These are phyloP conservation scores for Plestiodon gilberti DNA, from an alignment of 2,113 vertebrate genomes.

Conservation along the genomic window DNA sequence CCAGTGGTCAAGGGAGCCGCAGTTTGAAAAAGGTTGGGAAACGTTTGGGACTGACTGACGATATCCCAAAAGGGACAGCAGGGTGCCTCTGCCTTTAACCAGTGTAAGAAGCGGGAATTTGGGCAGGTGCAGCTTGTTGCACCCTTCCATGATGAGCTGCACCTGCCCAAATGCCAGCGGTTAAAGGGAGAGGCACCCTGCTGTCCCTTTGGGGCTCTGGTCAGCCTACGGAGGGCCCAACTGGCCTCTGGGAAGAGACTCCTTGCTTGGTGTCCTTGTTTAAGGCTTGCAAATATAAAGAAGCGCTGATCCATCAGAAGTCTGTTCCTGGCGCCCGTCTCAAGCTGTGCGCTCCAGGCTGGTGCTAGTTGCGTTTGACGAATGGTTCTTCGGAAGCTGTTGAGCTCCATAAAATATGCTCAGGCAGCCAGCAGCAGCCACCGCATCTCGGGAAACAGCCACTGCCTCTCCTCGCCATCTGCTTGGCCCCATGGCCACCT, in stretches of 20 bases:
- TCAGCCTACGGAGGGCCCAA: background rate
- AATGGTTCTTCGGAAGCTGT: constrained; percentile 25
- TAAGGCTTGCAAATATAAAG: background rate
- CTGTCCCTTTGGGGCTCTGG: no score
- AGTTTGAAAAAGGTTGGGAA: no score
- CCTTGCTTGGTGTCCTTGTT: background rate
- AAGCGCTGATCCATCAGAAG: constrained; percentile 16
- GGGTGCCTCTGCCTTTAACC: no score
- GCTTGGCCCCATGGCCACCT: background rate
- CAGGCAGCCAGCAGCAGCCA: background rate
- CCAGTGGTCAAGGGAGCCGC: no score
- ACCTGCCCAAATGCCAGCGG: no score
- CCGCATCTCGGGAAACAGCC: background rate
- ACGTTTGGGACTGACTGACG: no score
- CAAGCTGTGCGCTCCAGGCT: constrained; percentile 13
- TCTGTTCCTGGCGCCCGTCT: constrained; percentile 16
- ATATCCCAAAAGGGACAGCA: no score
- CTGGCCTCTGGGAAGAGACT: background rate
- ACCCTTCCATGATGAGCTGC: no score
- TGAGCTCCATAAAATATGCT: background rate
- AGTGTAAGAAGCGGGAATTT: no score
- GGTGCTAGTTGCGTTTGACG: constrained; percentile 16
- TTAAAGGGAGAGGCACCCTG: no score
- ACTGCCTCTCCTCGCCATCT: constrained; percentile 5
- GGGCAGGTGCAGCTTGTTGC: no score